Evolutionary conservation across 2,113 vertebrate species (phyloP), one percentile per base, ranked within the genome.

Genomic region (Calidris pygmaea): DNA sequence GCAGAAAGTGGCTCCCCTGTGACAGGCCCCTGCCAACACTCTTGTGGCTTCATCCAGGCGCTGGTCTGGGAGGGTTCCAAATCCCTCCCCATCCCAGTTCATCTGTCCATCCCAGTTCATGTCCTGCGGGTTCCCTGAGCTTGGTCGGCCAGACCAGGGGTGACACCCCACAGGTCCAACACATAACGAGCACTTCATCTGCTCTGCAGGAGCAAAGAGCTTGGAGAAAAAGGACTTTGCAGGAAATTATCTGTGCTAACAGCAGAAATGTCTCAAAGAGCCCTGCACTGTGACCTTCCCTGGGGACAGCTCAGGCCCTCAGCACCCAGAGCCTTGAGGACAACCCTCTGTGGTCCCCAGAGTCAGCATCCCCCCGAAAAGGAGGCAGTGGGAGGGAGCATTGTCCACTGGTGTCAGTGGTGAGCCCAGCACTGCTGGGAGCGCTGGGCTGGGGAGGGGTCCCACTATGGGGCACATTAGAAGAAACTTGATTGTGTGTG

Each of bases 161-260:
- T n/a, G 14, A 55, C 66, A 67, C 3, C 29, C 24, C 72, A 3
- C 14, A 11, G 50, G 14, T 32, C 63, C 52, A 35, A 35, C 52
- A 12, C 1, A 0, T 14, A 14, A 39, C 3, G 1, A n/a, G 60
- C 1, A 27, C 27, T 43, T 6, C 1, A 13, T 15, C 29, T 35
- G 34, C 29, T 62, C 37, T 23, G 37, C 52, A 20, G 67, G 67
- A 72, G 41, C 39, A 12, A 27, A 48, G 39, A 32, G 15, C 39
- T 47, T 19, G 3, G 56, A 8, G 62, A 22, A 53, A 30, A 70
- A n/a, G 73, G 55, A 4, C 34, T 58, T 45, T 48, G 41, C 20
- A 15, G 55, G 59, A 59, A 48, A 37, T 48, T 0, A 5, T 2
- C 66, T 34, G 60, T 34, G 60, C 26, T 12, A 6, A 13, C 6